Evolutionary conservation across 2,797 vertebrate genomes (phyloP).

Genomic region (Spinibarbus caldwelli): DNA sequence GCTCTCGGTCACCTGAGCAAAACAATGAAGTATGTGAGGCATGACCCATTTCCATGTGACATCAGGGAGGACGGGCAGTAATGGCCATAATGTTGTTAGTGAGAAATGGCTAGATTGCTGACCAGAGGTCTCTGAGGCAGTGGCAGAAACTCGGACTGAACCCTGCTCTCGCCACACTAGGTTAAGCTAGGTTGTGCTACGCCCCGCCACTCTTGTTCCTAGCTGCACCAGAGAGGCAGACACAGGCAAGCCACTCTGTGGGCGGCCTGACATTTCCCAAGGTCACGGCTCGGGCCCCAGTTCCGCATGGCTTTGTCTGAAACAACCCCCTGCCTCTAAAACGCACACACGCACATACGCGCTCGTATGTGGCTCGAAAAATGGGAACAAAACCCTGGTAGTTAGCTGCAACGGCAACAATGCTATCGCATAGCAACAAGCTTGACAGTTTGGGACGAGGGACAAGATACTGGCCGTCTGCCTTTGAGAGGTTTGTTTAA

Average conservation of each 20-base stretch:
- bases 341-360: constrained; percentile 7
- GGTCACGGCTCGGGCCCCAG: constrained; percentile 70
- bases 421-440: constrained; percentile 39
- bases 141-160: constrained; percentile 43
- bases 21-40: constrained; percentile 54
- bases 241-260: constrained; percentile 60
- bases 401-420: constrained; percentile 3
- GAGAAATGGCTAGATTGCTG: constrained; percentile 78
- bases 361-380: constrained; percentile 42
- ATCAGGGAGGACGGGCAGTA: constrained; percentile 74
- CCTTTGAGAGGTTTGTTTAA: constrained; percentile 76
- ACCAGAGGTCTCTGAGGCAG: constrained; percentile 72
- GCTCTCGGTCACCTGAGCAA: constrained; percentile 54
- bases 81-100: constrained; percentile 82
- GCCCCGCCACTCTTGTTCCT: constrained; percentile 42
- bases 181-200: constrained; percentile 53
- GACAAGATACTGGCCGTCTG: constrained; percentile 70
- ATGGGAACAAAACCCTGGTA: constrained; percentile 43
- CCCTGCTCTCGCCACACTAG: constrained; percentile 24
- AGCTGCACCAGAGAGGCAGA: constrained; percentile 40
- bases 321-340: constrained; percentile 52
- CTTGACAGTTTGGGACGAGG: constrained; percentile 60
- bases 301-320: constrained; percentile 65
- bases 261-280: constrained; percentile 79
- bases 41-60: constrained; percentile 80